Evolutionary conservation across 1,140 invertebrate species (phyloP), one percentile per base, ranked within the genome.

Genomic region (Eumeta japonica): DNA sequence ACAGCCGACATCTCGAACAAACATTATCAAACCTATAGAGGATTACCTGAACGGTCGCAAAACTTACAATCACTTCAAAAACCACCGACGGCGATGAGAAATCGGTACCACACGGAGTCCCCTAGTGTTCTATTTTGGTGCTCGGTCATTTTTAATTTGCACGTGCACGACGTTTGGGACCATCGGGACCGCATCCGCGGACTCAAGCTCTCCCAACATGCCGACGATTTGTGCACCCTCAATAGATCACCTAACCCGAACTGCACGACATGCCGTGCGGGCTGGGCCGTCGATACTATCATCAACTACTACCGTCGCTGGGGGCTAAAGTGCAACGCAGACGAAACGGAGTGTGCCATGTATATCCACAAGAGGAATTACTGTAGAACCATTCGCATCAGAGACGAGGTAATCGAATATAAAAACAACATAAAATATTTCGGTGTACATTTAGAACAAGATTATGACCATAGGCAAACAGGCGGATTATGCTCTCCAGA

Each of bases 391-490:
- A 32, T 32, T 16, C 30, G 30, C 16, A 35, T 40, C 2, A 40
- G 30, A 40, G 16, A 28, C 17, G 16, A 16, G 11, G 11, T 11
- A 12, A 16, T 40, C 3, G 31, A 34, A 17, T 40, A 40, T 28
- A 24, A 40, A 34, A 40, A 28, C 10, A 31, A n/a, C n/a, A n/a
- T n/a, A n/a, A n/a, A n/a, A n/a, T n/a, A n/a, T n/a, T n/a, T n/a
- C n/a, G n/a, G n/a, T 11, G 38, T 40, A 12, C 30, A 28, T 17
- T 16, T 34, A 16, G 38, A n/a, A 40, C 20, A 40, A 40, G 24
- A 33, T 16, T 10, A 18, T 40, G 28, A 40, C 28, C n/a, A 40
- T 40, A 31, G 29, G 29, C 11, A 30, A 40, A 28, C 38, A 40
- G 2, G 16, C 24, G 3, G 24, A 39, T 10, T 20, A 15, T 27